These are phyloP conservation scores for Caenorhabditis drosophilae DNA, from an alignment of 2,888 invertebrate species.

Conservation along the genomic window DNA sequence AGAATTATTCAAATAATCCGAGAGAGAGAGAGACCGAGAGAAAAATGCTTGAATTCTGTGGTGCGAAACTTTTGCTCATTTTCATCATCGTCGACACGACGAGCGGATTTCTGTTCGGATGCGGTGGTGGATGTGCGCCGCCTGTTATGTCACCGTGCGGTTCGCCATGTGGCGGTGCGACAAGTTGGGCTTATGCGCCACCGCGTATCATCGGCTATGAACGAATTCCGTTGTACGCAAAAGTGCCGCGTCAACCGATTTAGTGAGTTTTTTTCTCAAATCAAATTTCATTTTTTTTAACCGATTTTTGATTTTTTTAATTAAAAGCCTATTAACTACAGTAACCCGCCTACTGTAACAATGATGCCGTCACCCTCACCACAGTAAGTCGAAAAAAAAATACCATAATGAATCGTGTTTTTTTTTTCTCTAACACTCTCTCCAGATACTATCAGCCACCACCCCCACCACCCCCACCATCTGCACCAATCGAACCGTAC, in stretches of 20 bases:
- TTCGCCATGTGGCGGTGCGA: too few species aligned
- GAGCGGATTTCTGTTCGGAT: background rate
- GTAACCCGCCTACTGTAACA: background rate
- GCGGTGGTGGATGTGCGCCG: slow-evolving; percentile 4
- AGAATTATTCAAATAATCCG: too few species aligned
- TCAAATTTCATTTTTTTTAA: background rate
- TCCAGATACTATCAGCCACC: background rate
- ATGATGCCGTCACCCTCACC: background rate
- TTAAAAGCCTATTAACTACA: background rate
- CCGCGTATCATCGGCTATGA: slow-evolving; percentile 12
- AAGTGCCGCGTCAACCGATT: slow-evolving; percentile 4
- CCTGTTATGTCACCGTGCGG: background rate
- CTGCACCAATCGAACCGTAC: background rate
- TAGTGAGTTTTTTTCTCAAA: background rate
- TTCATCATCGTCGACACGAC: background rate
- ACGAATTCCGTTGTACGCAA: slow-evolving; percentile 10
- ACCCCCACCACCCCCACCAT: background rate
- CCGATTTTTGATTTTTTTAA: background rate
- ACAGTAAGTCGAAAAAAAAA: too few species aligned
- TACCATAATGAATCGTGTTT: too few species aligned
- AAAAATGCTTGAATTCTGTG: too few species aligned
- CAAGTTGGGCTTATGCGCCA: slow-evolving; percentile 10
- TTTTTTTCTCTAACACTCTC: too few species aligned
- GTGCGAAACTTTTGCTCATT: background rate
- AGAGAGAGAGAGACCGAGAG: background rate